These are phyloP conservation scores for Lasiommata megera DNA, from an alignment of 2,888 invertebrate species.

Conservation along the genomic window DNA sequence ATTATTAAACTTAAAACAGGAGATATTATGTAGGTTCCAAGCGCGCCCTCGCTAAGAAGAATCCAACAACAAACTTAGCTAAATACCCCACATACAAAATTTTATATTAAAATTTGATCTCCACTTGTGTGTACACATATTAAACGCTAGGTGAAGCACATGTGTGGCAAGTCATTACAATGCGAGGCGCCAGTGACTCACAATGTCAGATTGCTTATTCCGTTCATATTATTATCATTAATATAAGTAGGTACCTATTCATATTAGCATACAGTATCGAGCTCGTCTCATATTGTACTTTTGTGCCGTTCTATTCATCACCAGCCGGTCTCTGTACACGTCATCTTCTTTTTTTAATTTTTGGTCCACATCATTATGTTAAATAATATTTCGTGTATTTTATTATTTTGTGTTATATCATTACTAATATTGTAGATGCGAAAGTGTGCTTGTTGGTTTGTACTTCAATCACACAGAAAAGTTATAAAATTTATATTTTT, in stretches of 20 bases:
- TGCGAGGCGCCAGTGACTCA: slow-evolving; percentile 31
- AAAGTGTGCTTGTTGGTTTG: no score
- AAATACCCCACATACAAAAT: neutral
- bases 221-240: slow-evolving; percentile 16
- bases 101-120: neutral
- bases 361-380: no score
- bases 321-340: no score
- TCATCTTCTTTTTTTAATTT: no score
- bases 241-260: slow-evolving; percentile 15
- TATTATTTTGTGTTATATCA: no score
- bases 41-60: no score
- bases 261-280: slow-evolving; percentile 1
- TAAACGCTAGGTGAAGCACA: slow-evolving; percentile 1
- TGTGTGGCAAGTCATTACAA: slow-evolving; percentile 20
- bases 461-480: no score
- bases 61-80: neutral
- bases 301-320: neutral
- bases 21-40: no score
- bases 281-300: neutral
- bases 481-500: no score
- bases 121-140: neutral
- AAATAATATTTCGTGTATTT: no score
- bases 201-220: slow-evolving; percentile 21
- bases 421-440: no score
- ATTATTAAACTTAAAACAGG: no score